Evolutionary conservation across 2,888 invertebrate species (phyloP), one percentile per base, ranked within the genome.

Genomic region (Peribatodes rhomboidaria): DNA sequence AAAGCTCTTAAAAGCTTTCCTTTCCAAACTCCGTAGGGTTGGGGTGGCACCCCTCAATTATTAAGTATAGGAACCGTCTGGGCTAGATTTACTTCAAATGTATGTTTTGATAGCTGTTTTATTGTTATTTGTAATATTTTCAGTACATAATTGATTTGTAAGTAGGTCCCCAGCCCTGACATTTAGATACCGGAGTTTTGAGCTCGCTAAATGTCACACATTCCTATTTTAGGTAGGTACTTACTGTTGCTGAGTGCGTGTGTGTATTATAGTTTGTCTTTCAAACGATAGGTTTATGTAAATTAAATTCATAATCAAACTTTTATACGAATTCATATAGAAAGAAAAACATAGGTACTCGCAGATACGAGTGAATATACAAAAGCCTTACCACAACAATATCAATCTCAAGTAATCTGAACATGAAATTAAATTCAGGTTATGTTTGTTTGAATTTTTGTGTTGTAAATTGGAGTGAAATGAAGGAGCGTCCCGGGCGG

Each of bases 381-480:
- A 46, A 31, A 31, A 49, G 14, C 31, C 31, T 49, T 49, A 31
- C 31, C 20, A 20, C 16, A 59, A 59, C 35, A 14, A 52, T 61
- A 77, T 76, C 71, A 79, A 76, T 80, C 74, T 72, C 67, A 67
- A 69, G 71, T 72, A 65, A 65, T 61, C 65, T 73, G 74, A 75
- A 77, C 79, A 79, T 80, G 75, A 79, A 80, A 84, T 88, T 86
- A 83, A 88, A 89, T 89, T 87, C 85, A 75, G 80, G 80, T 78
- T 86, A 87, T 90, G 86, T 90, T 90, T 90, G 86, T 89, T 88
- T 89, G 85, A 88, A 85, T 88, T 90, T 91, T 92, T 91, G 88
- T 89, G 88, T 92, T 92, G 89, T 91, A 93, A 93, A 92, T 92
- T 92, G 89, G 88, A 92, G 90, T 89, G 88, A 92, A 92, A 93